Percentiles rank a stretch among this genome's conserved stretches.
These are phyloP conservation scores for Cercopithecus mona DNA, from an alignment of 2,113 vertebrate species.

Conservation along the genomic window DNA sequence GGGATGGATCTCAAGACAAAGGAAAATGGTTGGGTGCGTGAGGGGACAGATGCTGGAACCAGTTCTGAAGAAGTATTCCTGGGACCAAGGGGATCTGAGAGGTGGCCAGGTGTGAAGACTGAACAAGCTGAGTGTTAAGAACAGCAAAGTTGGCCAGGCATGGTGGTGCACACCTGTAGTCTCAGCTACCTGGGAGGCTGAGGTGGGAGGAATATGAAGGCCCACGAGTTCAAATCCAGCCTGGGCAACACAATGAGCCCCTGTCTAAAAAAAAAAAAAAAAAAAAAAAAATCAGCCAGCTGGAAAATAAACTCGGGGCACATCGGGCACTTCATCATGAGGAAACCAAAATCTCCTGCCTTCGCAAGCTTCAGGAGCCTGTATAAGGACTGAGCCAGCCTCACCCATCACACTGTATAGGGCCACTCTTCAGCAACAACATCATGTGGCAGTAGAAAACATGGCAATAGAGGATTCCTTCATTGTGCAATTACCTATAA, in stretches of 20 bases:
- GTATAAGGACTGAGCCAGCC: neutral
- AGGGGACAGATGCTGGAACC: neutral
- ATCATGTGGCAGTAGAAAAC: neutral
- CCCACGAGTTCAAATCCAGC: too few species aligned
- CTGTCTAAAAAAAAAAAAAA: too few species aligned
- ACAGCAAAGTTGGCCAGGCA: neutral
- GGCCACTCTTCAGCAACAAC: neutral
- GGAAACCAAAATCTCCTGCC: neutral
- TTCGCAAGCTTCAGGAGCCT: neutral
- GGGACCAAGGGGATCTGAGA: neutral
- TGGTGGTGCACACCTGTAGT: too few species aligned
- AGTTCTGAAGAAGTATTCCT: neutral
- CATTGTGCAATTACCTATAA: neutral
- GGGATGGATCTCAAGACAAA: neutral
- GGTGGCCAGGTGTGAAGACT: neutral
- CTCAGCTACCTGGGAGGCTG: too few species aligned
- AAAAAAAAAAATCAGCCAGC: too few species aligned
- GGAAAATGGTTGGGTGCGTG: neutral
- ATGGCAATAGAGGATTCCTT: neutral
- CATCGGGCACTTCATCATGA: neutral
- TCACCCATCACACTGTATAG: fast-evolving
- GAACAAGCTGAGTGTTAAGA: neutral
- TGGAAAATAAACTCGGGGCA: neutral
- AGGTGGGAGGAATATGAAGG: too few species aligned
- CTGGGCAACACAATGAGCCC: too few species aligned